Base-by-base conservation (phyloP, 2,113 vertebrate species). In the Artemisiospiza belli region DNA sequence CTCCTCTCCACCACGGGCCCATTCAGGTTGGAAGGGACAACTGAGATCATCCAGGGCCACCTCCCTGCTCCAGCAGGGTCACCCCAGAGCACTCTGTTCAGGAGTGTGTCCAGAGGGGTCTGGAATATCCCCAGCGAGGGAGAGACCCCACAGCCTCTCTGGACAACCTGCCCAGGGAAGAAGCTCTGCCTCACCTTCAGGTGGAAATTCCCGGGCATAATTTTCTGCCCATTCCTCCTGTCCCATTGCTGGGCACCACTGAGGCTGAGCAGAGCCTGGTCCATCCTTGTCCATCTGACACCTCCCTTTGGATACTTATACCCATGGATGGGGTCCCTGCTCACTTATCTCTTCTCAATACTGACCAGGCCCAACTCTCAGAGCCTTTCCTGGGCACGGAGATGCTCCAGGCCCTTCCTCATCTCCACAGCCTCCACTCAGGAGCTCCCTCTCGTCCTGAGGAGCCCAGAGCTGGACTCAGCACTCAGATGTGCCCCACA, bases 1-100 rank as follows among this genome's bases (percentile, higher is more conserved):
- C 55, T 63, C 37, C 63, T 28, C 27, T 67, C 46, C 19, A 6
- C 27, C 20, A 2, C 0, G 0, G 61, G 51, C 17, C 27, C 20
- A 55, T 33, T 11, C 23, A 28, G 31, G 41, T 6, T 11, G 15
- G 46, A 54, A 35, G 47, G 18, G 63, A 63, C 57, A 33, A 27
- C 12, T 28, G 37, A 77, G 64, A 76, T 51, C 35, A 63, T 33
- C 25, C 70, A 69, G 47, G 21, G 16, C 11, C 59, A 37, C 51
- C 41, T 83, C 47, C 30, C 63, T 83, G 63, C 47, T 31, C 55
- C 63, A 49, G 83, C 37, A 61, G 73, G 73, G 39, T 6, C 55
- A 86, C 1, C n/a, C 39, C 74, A 62, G 39, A 78, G 63, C 35
- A 22, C 4, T 14, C 23, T 2, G 0, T 15, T 20, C 31, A 43